Evolutionary conservation across 2,797 vertebrate species (phyloP).

Genomic region (Aldrovandia affinis): DNA sequence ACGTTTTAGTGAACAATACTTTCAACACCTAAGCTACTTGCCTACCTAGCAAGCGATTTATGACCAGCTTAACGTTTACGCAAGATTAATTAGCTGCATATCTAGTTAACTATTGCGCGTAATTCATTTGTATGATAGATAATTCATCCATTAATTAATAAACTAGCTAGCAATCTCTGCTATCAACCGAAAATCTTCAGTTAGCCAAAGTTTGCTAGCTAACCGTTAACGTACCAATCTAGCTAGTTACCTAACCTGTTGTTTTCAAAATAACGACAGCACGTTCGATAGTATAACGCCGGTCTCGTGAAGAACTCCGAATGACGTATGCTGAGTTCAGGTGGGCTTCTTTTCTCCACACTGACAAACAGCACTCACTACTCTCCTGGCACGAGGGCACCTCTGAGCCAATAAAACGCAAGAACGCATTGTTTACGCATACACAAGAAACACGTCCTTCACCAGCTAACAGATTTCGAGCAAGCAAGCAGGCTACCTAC

Average conservation of each 20-base stretch:
- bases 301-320: neutral
- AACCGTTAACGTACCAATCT: neutral
- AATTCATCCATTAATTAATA: neutral
- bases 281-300: neutral
- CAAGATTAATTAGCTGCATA: neutral
- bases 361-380: neutral
- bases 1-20: no score
- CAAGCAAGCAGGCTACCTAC: neutral
- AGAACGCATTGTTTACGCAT: neutral
- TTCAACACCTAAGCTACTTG: no score
- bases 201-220: neutral
- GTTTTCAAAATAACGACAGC: conserved; percentile 15
- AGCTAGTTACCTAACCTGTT: neutral
- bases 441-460: neutral
- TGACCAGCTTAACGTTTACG: neutral
- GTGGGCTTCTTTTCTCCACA: neutral
- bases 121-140: neutral
- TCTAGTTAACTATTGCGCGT: neutral
- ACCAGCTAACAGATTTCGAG: neutral
- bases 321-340: neutral
- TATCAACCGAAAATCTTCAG: neutral
- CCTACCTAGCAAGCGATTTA: neutral
- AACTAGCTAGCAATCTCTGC: neutral
- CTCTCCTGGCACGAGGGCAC: neutral
- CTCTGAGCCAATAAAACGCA: neutral